Evolutionary conservation across 2,888 invertebrate genomes (phyloP).

Genomic region (Cantharis flavilabris): DNA sequence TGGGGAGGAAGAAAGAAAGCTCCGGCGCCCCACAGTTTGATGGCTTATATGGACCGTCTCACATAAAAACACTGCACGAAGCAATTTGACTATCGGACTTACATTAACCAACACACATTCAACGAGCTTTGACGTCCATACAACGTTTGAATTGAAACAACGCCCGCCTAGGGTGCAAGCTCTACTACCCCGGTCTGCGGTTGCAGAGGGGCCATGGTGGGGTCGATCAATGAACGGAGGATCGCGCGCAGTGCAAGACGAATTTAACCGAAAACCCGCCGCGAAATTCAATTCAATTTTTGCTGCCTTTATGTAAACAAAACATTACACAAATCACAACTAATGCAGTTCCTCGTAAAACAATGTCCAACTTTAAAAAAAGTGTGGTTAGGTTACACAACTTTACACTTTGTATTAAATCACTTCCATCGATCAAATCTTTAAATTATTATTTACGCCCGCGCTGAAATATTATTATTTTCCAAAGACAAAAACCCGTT

Average conservation of each 20-base stretch:
- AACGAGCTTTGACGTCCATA: conserved; percentile 28
- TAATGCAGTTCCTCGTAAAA: conserved; percentile 1
- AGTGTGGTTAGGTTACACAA: background rate
- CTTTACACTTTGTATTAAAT: background rate
- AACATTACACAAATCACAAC: conserved; percentile 2
- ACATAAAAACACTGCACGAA: conserved; percentile 58
- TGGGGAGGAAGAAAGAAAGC: conserved; percentile 95
- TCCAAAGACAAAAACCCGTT: background rate
- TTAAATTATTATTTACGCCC: background rate
- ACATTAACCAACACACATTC: conserved; percentile 30
- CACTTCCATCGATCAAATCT: background rate
- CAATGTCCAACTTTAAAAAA: background rate
- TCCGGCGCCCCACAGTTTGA: conserved; percentile 97
- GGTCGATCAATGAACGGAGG: conserved; percentile 52
- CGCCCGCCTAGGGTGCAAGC: conserved; percentile 50
- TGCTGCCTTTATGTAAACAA: background rate
- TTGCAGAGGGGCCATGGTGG: conserved; percentile 47
- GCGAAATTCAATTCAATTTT: conserved; percentile 28
- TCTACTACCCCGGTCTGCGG: conserved; percentile 47
- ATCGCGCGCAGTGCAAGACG: conserved; percentile 39
- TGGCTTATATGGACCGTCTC: conserved; percentile 70
- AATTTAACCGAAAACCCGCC: conserved; percentile 26
- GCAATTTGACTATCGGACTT: conserved; percentile 32
- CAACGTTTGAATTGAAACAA: conserved; percentile 41
- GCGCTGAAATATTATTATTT: background rate